Base-by-base conservation (phyloP, 2,113 vertebrate species). In the Sphyrna mokarran region DNA sequence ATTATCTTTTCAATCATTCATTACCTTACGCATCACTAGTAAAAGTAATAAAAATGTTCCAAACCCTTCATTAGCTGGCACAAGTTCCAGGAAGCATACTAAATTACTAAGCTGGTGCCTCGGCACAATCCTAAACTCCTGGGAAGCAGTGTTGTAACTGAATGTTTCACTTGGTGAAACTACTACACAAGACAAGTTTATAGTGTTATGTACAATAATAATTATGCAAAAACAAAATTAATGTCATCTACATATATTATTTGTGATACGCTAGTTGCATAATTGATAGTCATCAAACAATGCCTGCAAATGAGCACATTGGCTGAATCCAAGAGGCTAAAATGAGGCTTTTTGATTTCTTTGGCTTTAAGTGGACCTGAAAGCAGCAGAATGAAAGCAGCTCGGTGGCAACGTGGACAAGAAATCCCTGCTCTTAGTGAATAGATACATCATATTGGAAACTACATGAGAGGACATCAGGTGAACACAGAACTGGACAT, bases 11-110 rank as follows among this genome's bases (percentile, higher is more conserved):
- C 61, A 61, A 26, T 63, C 89, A 91, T 20, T 37, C 61, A 68
- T 63, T 93, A 68, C 29, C 89, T 93, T 93, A 33, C 66, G 33
- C 58, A 6, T 61, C 20, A 37, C 33, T 68, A 22, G 61, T 33
- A 93, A 66, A 93, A 93, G 61, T n/a, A 68, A 66, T 66, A 18
- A 68, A 93, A 93, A 37, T 22, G n/a, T 33, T 22, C 20, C 29
- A 63, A 91, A 66, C 89, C 89, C 89, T 91, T 93, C 33, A 93
- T 93, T 93, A 93, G 66, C 37, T 93, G 58, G 87, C 58, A 63
- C 33, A 61, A 91, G 58, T n/a, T n/a, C 1, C 29, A n/a, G 63
- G 1, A 61, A 68, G 14, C 61, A n/a, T n/a, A 93, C 89, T n/a
- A 66, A 93, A n/a, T 91, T 91, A 63, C 33, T 63, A 63, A 18